A percentile compares a stretch with the other conserved stretches of the same genome.
Conservation (phyloP, 2,888 invertebrate genomes). For the Galeruca laticollis region DNA sequence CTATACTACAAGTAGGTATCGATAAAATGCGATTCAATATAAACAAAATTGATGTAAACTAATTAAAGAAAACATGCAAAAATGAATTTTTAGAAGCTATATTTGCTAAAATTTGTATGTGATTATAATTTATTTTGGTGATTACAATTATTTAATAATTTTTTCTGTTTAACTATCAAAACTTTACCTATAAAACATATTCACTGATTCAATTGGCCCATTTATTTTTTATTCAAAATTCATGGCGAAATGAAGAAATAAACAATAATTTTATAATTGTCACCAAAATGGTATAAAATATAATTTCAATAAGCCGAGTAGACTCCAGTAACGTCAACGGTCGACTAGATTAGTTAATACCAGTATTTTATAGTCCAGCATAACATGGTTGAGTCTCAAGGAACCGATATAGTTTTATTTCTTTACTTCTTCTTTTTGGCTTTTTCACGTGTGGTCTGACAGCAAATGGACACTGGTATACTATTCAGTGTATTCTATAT, state of each 20-base stretch:
- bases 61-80: no score
- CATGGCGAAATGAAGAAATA: background rate
- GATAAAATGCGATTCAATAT: no score
- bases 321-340: background rate
- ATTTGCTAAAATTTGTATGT: no score
- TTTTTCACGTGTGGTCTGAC: constrained; percentile 44
- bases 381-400: constrained; percentile 36
- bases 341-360: constrained; percentile 36
- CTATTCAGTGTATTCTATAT: constrained; percentile 38
- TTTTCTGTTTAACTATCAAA: no score
- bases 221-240: background rate
- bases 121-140: no score
- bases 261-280: background rate
- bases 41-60: no score
- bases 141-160: no score
- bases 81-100: no score
- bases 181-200: no score
- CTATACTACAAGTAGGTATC: no score
- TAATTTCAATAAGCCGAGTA: background rate
- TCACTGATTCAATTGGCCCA: no score
- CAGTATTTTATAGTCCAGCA: constrained; percentile 41
- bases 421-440: constrained; percentile 26
- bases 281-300: background rate
- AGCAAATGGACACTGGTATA: constrained; percentile 36
- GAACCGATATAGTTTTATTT: constrained; percentile 40